Evolutionary conservation across 2,797 vertebrate genomes (phyloP).

Genomic region (Bucorvus abyssinicus): DNA sequence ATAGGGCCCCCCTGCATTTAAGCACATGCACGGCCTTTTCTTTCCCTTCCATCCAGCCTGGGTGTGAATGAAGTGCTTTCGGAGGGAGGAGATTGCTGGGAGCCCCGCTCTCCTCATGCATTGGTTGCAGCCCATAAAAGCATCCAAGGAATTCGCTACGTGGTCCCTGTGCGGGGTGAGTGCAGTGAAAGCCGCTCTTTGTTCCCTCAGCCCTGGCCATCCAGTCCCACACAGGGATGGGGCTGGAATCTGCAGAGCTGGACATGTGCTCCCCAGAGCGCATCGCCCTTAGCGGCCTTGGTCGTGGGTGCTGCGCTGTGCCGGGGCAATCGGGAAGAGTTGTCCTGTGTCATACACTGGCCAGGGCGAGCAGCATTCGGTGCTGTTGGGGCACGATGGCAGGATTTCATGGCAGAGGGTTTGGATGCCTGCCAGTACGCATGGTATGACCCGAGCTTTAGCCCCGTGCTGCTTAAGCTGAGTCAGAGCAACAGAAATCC

Average conservation of each 20-base stretch:
- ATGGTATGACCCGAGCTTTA: not conserved
- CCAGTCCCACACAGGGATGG: not conserved
- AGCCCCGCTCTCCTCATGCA: not conserved
- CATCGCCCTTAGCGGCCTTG: not conserved
- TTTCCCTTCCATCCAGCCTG: not conserved
- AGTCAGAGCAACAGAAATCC: slow-evolving; percentile 2
- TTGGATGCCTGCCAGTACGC: not conserved
- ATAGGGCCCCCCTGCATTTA: not conserved
- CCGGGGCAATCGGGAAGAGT: fast-evolving
- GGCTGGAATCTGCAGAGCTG: slow-evolving; percentile 30
- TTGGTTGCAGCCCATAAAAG: slow-evolving; percentile 22
- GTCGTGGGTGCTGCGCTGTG: not conserved
- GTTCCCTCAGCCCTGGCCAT: not conserved
- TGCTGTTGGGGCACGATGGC: fast-evolving
- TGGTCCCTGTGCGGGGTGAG: not conserved
- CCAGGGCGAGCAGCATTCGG: not conserved
- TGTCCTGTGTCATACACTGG: fast-evolving
- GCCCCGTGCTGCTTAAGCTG: not conserved
- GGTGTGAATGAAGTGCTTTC: slow-evolving; percentile 36
- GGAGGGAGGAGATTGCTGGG: slow-evolving; percentile 21
- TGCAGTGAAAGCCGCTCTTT: slow-evolving; percentile 19
- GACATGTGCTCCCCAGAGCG: not conserved
- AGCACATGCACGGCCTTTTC: not conserved
- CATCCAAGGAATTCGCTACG: slow-evolving; percentile 38
- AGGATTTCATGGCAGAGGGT: not conserved